Evolutionary conservation across 2,113 vertebrate genomes (phyloP), one percentile per base, ranked within the genome.

Genomic region (Rhadina sibilatrix): DNA sequence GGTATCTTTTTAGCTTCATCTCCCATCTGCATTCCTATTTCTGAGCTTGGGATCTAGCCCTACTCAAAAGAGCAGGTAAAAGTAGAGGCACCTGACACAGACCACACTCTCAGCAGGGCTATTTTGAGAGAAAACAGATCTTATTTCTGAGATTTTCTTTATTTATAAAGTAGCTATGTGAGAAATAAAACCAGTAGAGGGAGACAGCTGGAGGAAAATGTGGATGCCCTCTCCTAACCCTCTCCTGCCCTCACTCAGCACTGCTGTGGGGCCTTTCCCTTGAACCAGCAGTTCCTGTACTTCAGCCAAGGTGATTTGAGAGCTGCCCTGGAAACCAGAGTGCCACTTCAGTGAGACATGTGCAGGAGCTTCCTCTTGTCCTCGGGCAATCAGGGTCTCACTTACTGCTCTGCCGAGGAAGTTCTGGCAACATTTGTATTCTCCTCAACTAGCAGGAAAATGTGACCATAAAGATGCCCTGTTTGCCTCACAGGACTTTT

Each of bases 401-500:
- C 35, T 50, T 53, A 14, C 22, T 69, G 49, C 17, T 75, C 70
- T 0, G 0, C 15, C 37, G 25, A 46, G 37, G 24, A 61, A 16
- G 5, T 40, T 87, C 78, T 77, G 54, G 24, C 37, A 83, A 38
- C 17, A 17, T 57, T 56, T 3, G 1, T 6, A 6, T 56, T 61
- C 50, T 52, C 42, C 60, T 75, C 25, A 44, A 37, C 24, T 25
- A 24, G 33, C 11, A 44, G 25, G 28, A 52, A 86, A 65, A 49
- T 8, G 8, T 61, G 37, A 14, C 12, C 7, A 5, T 23, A 30
- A 61, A 20, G 28, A n/a, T 28, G 23, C 4, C 0, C 0, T 25
- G 11, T 70, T 82, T 85, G 12, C 5, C 22, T 59, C 47, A 28
- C 16, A 27, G 37, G 21, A 35, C 5, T 31, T 72, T 44, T 5